Evolutionary conservation across 1,140 invertebrate genomes (phyloP).

Genomic region (Cherax destructor): DNA sequence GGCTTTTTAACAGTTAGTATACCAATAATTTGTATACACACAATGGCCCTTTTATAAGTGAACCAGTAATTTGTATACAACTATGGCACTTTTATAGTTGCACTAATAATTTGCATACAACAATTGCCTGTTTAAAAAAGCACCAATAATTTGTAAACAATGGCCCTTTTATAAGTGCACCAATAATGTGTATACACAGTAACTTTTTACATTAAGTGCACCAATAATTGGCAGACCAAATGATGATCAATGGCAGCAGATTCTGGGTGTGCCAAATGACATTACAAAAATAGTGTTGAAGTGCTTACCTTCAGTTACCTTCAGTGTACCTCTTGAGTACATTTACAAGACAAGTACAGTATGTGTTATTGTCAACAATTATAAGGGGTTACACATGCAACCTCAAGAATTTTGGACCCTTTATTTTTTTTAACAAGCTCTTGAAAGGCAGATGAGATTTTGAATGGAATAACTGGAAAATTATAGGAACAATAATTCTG

Average conservation of each 20-base stretch:
- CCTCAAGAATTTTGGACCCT: conserved; percentile 11
- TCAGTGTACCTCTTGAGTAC: not conserved
- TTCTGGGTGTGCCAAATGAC: not conserved
- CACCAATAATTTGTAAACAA: too few species aligned
- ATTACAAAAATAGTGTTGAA: not conserved
- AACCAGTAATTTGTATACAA: too few species aligned
- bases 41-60: too few species aligned
- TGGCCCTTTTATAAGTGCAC: too few species aligned
- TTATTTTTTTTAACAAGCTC: not conserved
- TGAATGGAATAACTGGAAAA: not conserved
- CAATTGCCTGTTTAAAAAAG: too few species aligned
- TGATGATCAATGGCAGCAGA: not conserved
- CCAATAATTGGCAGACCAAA: too few species aligned
- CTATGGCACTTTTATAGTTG: too few species aligned
- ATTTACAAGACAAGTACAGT: not conserved
- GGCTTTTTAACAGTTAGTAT: too few species aligned
- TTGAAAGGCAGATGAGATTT: conserved; percentile 1
- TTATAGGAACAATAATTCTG: not conserved
- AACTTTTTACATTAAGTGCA: too few species aligned
- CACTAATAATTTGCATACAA: too few species aligned
- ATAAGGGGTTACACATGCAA: not conserved
- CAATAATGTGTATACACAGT: too few species aligned
- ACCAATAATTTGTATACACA: too few species aligned
- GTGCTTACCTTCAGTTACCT: not conserved
- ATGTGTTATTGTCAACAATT: not conserved